Conservation (phyloP, 2,113 vertebrate genomes). For the Hirundichthys speculiger region DNA sequence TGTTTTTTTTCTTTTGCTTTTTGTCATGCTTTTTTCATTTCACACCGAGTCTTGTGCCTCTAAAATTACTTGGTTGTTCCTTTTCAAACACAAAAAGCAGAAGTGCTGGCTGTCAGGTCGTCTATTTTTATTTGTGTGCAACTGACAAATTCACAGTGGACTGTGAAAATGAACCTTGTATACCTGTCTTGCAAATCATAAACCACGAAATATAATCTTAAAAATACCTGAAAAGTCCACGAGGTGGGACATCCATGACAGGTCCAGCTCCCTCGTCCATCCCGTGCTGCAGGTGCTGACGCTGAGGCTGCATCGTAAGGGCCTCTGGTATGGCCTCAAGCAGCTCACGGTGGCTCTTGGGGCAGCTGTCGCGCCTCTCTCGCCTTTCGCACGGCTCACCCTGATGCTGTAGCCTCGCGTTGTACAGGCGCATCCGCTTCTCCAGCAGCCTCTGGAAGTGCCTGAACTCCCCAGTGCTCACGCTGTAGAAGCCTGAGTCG, state of each 20-base stretch:
- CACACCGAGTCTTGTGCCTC: no score
- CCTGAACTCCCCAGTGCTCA: constrained; percentile 80
- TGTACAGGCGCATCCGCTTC: constrained; percentile 80
- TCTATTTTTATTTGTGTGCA: no score
- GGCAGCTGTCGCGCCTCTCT: constrained; percentile 78
- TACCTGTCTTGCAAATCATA: no score
- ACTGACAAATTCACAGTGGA: no score
- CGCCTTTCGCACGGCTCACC: constrained; percentile 72
- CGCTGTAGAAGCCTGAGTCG: constrained; percentile 79
- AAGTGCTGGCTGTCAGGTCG: no score
- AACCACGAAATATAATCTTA: no score
- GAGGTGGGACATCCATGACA: constrained; percentile 48
- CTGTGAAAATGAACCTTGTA: no score
- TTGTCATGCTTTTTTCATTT: no score
- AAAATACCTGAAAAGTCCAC: constrained; percentile 67
- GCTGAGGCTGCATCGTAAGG: constrained; percentile 72
- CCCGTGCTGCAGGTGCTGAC: constrained; percentile 49
- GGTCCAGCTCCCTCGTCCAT: constrained; percentile 42
- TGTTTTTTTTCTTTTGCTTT: no score
- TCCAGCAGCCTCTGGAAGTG: constrained; percentile 83
- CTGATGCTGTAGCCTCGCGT: constrained; percentile 74
- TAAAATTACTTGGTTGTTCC: no score
- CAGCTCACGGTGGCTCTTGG: constrained; percentile 80
- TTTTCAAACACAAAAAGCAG: no score
- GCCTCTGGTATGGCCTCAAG: constrained; percentile 83